Evolutionary conservation across 2,888 invertebrate species (phyloP), one percentile per base, ranked within the genome.

Genomic region (Campaea margaritaria): DNA sequence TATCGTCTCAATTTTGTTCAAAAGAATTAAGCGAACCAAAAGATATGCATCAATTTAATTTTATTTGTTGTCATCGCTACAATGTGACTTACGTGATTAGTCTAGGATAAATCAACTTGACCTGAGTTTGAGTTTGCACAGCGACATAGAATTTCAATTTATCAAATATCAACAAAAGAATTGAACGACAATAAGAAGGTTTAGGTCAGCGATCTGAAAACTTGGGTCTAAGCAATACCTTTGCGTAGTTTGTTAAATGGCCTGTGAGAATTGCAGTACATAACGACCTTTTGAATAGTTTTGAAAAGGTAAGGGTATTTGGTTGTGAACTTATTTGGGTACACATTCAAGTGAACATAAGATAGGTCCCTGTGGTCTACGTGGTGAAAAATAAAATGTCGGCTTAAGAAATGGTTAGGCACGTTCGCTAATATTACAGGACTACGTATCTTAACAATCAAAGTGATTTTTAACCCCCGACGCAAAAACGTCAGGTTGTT

Each of bases 141-240:
- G 45, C 5, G 2, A 38, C 12, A n/a, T 38, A 4, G n/a, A 38
- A 28, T 45, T 46, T 34, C 27, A 13, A 34, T 46, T 15, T 14
- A 46, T 46, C 34, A 11, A 46, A 46, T 31, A 34, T 31, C 46
- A 46, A 34, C 34, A 46, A 46, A 31, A 34, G 34, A 46, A 15
- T 15, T 15, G 2, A 27, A 34, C 14, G 2, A 31, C 15, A 46
- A 34, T 34, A 34, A 11, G 15, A 46, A 2, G 28, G 41, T 27
- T 21, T 21, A 21, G 21, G 21, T 21, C 28, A 28, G 10, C 8
- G 28, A 41, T 49, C 28, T 41, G 41, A 49, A 41, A 39, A 41
- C 21, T 14, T 13, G 13, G 27, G 49, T 15, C 31, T 31, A 11
- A 10, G 5, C 21, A 46, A 31, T 34, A 15, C 14, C 8, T 34